Base-by-base conservation (phyloP, 2,113 vertebrate genomes). In the Stigmatopora nigra region DNA sequence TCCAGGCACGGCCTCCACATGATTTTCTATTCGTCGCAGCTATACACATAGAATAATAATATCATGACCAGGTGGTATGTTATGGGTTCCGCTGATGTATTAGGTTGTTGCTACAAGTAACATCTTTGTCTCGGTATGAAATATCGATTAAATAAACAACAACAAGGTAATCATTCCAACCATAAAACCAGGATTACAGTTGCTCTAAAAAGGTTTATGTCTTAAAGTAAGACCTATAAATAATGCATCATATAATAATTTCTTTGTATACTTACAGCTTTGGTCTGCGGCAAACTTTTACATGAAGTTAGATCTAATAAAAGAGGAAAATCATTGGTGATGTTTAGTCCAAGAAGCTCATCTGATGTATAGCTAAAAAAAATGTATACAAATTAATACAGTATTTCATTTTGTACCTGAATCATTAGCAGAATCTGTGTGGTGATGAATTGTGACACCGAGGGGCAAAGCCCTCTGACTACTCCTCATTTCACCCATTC, bases 21-120 rank as follows among this genome's bases (percentile, higher is more conserved):
- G 94, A 82, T 96, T 98, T 88, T 97, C 93, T 87, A 95, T 94
- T 58, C 95, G 94, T 72, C 92, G 92, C 71, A 98, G 86, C 97
- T 99, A 76, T 55, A 76, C 55, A 78, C 45, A 79, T 3, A 56
- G 8, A 17, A 66, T 35, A 3, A 60, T 4, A 67, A 45, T 36
- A 13, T 63, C 16, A 51, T 55, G 8, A 15, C 25, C 8, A 10
- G 31, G 55, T 57, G 55, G 31, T 57, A 9, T 22, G 31, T 35
- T 16, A 56, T 19, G 14, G 15, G 47, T 7, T 9, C 15, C 4
- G 22, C 20, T 13, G 10, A 14, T 12, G 46, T 48, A 48, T 48
- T 48, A 16, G 15, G 2, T 16, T 48, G 46, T 2, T 48, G 46
- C 46, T 48, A 5, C 46, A 48, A 48, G 51, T 53, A 22, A 22